Conservation (phyloP, 2,888 invertebrate species). For the Hirudinaria manillensis region DNA sequence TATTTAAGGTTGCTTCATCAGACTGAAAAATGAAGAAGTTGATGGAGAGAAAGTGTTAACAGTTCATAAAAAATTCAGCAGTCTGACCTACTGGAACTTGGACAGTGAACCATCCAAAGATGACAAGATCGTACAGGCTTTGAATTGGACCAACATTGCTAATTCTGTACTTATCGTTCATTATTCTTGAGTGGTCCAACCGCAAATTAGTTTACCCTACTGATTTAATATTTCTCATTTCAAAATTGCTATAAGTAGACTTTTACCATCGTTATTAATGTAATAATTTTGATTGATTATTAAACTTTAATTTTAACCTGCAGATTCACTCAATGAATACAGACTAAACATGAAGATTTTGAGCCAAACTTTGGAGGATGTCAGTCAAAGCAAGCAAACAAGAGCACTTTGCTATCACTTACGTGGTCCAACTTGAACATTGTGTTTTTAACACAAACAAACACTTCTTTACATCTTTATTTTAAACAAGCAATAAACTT, state of each 20-base stretch:
- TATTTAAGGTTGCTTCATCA: neutral
- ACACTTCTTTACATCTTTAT: too few species aligned
- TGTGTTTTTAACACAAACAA: too few species aligned
- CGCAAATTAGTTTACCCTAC: neutral
- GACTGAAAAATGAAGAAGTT: neutral
- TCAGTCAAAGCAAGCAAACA: too few species aligned
- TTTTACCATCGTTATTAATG: too few species aligned
- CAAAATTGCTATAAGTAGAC: neutral
- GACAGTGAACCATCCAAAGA: conserved; percentile 18
- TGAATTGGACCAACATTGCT: conserved; percentile 25
- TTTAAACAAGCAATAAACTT: too few species aligned
- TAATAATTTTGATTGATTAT: too few species aligned
- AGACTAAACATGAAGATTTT: too few species aligned
- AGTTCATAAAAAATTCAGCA: conserved; percentile 23
- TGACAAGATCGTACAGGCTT: conserved; percentile 26
- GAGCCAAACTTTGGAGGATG: too few species aligned
- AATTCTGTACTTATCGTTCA: conserved; percentile 16
- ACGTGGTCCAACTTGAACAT: too few species aligned
- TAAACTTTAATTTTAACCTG: too few species aligned
- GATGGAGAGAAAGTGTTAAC: conserved; percentile 1
- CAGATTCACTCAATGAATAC: too few species aligned
- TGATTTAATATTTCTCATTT: neutral
- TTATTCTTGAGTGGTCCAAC: neutral
- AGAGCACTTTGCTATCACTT: too few species aligned
- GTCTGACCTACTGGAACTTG: conserved; percentile 29